Evolutionary conservation across 2,888 invertebrate genomes (phyloP).

Genomic region (Frankliniella fusca): DNA sequence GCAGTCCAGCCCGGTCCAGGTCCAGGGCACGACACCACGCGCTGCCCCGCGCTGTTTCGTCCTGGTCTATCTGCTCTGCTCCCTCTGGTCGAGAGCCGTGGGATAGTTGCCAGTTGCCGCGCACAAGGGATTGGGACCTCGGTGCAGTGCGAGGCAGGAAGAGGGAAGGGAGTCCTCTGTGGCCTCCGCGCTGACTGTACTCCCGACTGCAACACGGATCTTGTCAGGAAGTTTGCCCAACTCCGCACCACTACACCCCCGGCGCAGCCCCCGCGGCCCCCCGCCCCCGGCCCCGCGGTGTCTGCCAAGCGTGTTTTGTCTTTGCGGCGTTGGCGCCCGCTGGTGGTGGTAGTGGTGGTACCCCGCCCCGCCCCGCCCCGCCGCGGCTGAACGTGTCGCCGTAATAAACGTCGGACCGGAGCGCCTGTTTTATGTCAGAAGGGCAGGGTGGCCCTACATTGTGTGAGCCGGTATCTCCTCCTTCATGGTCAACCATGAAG

Average conservation of each 20-base stretch:
- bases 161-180: neutral
- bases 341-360: no score
- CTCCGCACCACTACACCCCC: neutral
- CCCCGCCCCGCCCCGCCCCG: neutral
- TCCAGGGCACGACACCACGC: no score
- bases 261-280: neutral
- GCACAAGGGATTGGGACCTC: neutral
- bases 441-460: conserved; percentile 19
- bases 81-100: neutral
- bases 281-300: neutral
- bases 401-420: no score
- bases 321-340: neutral
- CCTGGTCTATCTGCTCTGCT: no score
- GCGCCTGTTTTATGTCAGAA: neutral
- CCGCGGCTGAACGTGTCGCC: no score
- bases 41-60: no score
- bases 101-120: neutral
- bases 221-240: conserved; percentile 10
- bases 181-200: neutral
- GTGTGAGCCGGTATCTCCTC: neutral
- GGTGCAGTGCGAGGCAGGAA: neutral
- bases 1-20: no score
- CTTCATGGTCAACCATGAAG: no score
- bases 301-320: neutral
- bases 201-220: neutral